Base-by-base conservation (phyloP, 2,888 invertebrate species). In the Eupithecia pulchellata region DNA sequence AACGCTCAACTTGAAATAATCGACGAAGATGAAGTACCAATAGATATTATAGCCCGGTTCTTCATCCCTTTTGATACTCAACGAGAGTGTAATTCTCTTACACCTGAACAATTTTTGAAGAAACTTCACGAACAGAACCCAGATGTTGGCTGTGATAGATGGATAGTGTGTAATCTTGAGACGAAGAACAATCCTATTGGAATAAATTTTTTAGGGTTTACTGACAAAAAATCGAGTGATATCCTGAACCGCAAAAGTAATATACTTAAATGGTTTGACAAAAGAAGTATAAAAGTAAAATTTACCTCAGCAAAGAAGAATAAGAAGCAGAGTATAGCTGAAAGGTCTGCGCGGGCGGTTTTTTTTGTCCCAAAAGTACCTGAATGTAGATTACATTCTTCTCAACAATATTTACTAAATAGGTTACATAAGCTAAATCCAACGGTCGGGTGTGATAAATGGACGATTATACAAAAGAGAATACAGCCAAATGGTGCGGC, bases 101-200 rank as follows among this genome's bases (percentile, higher is more conserved):
- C 63, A 47, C 34, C 42, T 30, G 39, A 32, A 11, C 60, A 36
- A 6, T 32, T 64, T 1, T 9, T 69, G 25, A 9, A 34, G 1
- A 34, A 60, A 64, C 20, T 72, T n/a, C 69, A 72, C 9, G 20
- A 66, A 55, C 52, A 64, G 11, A 69, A 72, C 52, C 64, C 60
- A 6, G 13, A 39, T 9, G 25, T 66, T 13, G 69, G 66, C 25
- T 66, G 69, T 64, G 47, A 66, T 29, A 47, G 68, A 60, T 72
- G 72, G 72, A 17, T 14, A 13, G 20, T 42, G 14, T 17, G 2
- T 25, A 58, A 57, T 14, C 1, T 13, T 13, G 29, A 20, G 27
- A 11, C 0, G 57, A 61, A 14, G 58, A 67, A 2, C 42, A 9
- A 25, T 20, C 60, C 29, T 32, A 32, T n/a, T 34, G 61, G 61